Conservation (phyloP, 2,797 vertebrate genomes). For the Zenarchopterus dispar region DNA sequence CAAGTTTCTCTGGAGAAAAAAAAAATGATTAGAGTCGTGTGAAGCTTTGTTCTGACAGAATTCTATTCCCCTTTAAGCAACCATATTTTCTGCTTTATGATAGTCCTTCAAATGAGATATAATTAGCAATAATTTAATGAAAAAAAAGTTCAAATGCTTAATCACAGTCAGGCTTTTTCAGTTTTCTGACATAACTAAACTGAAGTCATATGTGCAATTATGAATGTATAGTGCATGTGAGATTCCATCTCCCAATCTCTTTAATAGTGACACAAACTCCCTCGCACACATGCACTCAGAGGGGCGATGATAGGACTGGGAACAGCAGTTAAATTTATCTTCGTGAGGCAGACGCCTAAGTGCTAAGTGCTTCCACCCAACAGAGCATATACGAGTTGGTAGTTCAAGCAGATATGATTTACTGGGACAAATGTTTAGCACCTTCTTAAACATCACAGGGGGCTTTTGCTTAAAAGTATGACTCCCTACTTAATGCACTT, state of each 20-base stretch:
- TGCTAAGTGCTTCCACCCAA: constrained; percentile 48
- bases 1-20: constrained; percentile 3
- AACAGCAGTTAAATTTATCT: constrained; percentile 59
- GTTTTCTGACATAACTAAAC: too few species aligned
- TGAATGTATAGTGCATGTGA: not conserved
- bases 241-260: constrained; percentile 18
- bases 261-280: constrained; percentile 1
- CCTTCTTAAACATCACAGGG: too few species aligned
- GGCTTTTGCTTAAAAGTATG: too few species aligned
- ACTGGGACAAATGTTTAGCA: too few species aligned
- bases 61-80: not conserved
- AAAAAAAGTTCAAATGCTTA: too few species aligned
- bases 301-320: constrained; percentile 7
- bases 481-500: too few species aligned
- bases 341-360: constrained; percentile 42
- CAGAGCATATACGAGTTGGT: not conserved
- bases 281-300: constrained; percentile 6
- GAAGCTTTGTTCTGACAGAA: not conserved
- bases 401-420: too few species aligned
- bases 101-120: too few species aligned
- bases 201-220: not conserved
- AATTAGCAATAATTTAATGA: too few species aligned
- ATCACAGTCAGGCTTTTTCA: too few species aligned
- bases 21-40: not conserved
- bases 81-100: not conserved